Percentiles rank a stretch among this genome's conserved stretches.
Conservation (phyloP, 2,797 vertebrate species). For the Austrolebias charrua region DNA sequence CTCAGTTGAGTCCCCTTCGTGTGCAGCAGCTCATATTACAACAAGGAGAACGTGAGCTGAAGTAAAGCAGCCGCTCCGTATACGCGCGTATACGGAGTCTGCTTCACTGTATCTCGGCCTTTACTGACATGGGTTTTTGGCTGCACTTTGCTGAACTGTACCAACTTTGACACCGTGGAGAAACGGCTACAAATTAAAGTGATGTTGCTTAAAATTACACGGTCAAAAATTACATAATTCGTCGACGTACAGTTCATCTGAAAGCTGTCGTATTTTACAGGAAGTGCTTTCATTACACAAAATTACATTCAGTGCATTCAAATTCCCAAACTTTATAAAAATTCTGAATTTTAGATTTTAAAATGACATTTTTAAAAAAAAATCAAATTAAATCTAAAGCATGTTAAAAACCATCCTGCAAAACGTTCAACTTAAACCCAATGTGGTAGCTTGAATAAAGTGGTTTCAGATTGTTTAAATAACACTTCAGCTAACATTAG, state of each 20-base stretch:
- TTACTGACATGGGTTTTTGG: neutral
- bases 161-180: no score
- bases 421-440: constrained; percentile 7
- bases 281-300: neutral
- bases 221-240: neutral
- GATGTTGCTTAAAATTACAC: neutral
- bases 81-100: no score
- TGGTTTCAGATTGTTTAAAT: constrained; percentile 5
- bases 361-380: constrained; percentile 16
- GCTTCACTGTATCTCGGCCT: no score
- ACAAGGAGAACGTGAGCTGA: no score
- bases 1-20: no score
- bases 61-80: no score
- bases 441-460: constrained; percentile 12
- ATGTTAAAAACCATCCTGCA: neutral
- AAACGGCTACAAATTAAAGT: neutral
- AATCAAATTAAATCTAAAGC: neutral
- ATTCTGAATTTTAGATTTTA: constrained; percentile 1
- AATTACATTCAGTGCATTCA: constrained; percentile 5
- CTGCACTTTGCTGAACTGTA: no score
- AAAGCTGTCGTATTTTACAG: neutral
- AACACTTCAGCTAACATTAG: neutral
- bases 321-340: constrained; percentile 3
- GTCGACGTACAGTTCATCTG: neutral
- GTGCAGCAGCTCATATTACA: no score